Base-by-base conservation (phyloP, 2,888 invertebrate genomes). In the Drosophila setosimentum region DNA sequence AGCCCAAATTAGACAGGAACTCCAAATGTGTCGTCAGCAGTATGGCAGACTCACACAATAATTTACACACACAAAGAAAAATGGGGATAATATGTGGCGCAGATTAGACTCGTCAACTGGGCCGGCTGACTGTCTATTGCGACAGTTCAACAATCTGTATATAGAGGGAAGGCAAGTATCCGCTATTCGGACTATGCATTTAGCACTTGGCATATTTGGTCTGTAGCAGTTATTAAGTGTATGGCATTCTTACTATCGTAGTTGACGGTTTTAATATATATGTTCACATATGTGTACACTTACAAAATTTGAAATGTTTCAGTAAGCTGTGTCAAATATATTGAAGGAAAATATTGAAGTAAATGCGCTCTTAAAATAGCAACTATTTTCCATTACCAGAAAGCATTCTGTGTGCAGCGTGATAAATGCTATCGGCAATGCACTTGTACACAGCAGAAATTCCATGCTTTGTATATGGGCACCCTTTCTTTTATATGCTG, bases 131-230 rank as follows among this genome's bases (percentile, higher is more conserved):
- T 68, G 67, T 59, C 57, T 58, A 54, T 59, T 73, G 73, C 82
- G 75, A 76, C 76, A 90, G 89, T 88, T 90, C 84, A 84, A 87
- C 81, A 81, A 76, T 78, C 78, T 78, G 53, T 77, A 66, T 76
- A 74, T 72, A 70, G 73, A 70, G 59, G 58, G 67, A 51, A 49
- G 67, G 61, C 45, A 66, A 53, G 57, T 50, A 62, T n/a, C 49
- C 13, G 64, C 37, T 21, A 21, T 50, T 6, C 18, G 66, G 5
- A 40, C 49, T 30, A 21, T 10, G 4, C 63, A 48, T 62, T 42
- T 45, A 33, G 27, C 13, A 35, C 33, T 45, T 24, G 21, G 24
- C 29, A 42, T 42, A 42, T 42, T 42, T 29, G 27, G n/a, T 27
- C 27, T 24, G 16, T 18, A 11, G 24, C 29, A 27, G 16, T 24